phyloP scores from a whole-genome alignment of 2,113 vertebrate species.

The Eidolon helvum region DNA sequence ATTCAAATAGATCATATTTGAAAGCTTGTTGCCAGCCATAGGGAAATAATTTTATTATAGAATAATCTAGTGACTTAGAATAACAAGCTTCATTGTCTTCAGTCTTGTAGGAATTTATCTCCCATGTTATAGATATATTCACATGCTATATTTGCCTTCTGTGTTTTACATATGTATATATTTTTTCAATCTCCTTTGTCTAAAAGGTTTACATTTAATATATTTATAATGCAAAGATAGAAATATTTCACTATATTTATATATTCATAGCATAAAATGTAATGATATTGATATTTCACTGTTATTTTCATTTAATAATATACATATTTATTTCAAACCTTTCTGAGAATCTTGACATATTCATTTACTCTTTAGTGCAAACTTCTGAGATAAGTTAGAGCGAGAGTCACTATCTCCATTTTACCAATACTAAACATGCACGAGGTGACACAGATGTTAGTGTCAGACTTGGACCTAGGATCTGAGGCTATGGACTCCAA shows the following conservation, averaged over 20 bases:
- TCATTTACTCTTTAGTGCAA: slow-evolving; percentile 33
- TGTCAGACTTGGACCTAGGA: not conserved
- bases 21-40: slow-evolving; percentile 50
- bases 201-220: slow-evolving; percentile 7
- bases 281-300: slow-evolving; percentile 34
- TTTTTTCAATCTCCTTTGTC: slow-evolving; percentile 39
- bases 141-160: slow-evolving; percentile 2
- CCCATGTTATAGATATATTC: not conserved
- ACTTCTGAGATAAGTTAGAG: not conserved
- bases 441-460: not conserved
- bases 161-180: slow-evolving; percentile 12
- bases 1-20: slow-evolving; percentile 16
- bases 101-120: slow-evolving; percentile 7
- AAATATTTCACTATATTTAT: slow-evolving; percentile 30
- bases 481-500: not conserved
- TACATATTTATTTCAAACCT: not conserved
- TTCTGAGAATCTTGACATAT: not conserved
- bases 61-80: slow-evolving; percentile 34
- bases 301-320: slow-evolving; percentile 1
- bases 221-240: slow-evolving; percentile 11
- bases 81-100: slow-evolving; percentile 30
- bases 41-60: slow-evolving; percentile 51
- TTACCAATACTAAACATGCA: not conserved
- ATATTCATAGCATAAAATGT: not conserved
- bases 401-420: not conserved